Conservation (phyloP, 2,113 vertebrate species). For the Anas platyrhynchos region DNA sequence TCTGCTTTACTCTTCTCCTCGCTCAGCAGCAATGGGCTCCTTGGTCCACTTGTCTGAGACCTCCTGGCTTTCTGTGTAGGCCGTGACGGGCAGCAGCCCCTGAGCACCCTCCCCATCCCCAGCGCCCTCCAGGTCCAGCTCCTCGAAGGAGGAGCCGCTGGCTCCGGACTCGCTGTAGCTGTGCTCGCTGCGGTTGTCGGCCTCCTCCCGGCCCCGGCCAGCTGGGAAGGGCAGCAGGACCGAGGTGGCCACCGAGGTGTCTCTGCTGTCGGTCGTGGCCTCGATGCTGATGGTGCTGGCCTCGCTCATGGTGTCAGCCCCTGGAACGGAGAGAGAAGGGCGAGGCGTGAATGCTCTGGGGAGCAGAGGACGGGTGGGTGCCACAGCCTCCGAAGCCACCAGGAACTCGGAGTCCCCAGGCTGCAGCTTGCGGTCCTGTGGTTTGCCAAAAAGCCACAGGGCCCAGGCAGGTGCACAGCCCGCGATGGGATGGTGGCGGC, state of each 20-base stretch:
- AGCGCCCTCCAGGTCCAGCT: slow-evolving; percentile 87
- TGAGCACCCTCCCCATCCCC: slow-evolving; percentile 56
- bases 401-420: neutral
- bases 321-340: slow-evolving; percentile 52
- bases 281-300: slow-evolving; percentile 84
- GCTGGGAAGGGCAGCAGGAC: slow-evolving; percentile 74
- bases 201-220: slow-evolving; percentile 80
- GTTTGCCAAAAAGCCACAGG: neutral
- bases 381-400: neutral
- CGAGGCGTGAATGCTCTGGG: neutral
- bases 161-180: slow-evolving; percentile 89
- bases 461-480: neutral
- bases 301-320: slow-evolving; percentile 77
- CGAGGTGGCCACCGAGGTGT: slow-evolving; percentile 83
- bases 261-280: slow-evolving; percentile 85
- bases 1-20: slow-evolving; percentile 71
- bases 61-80: slow-evolving; percentile 31
- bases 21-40: slow-evolving; percentile 67
- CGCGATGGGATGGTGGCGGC: no score
- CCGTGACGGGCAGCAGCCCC: neutral
- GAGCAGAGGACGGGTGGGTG: neutral
- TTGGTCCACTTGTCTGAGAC: slow-evolving; percentile 69
- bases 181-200: slow-evolving; percentile 79
- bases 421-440: neutral
- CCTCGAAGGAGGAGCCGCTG: slow-evolving; percentile 96